Base-by-base conservation (phyloP, 1,140 invertebrate genomes). In the Prorops nasuta region DNA sequence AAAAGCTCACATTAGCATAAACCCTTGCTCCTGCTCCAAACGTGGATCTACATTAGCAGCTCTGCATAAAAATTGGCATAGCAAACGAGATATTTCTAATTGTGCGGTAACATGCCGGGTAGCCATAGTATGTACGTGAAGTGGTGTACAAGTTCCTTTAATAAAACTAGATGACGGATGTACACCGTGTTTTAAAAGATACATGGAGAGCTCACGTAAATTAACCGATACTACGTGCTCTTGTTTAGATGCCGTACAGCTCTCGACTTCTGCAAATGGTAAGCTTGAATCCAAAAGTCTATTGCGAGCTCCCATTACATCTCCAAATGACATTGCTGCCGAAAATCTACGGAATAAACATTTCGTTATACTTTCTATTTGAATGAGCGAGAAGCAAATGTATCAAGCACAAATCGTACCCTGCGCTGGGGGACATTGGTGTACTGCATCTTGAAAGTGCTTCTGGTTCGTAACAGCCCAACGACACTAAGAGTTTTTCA, bases 141-240 rank as follows among this genome's bases (percentile, higher is more conserved):
- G 81, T 6, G 87, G 84, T 39, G 84, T 85, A 39, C 79, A 77
- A 20, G 72, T 67, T n/a, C 66, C 69, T 39, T 66, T 65, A 3
- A 64, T 63, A 69, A 63, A 63, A 56, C 60, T 74, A 57, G 73
- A 72, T 60, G 53, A 79, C 20, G 79, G 71, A 66, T 73, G 56
- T 56, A 79, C 67, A 63, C 83, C 40, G 67, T 87, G 81, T 64
- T 90, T 90, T 42, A 92, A 77, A 48, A 92, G 73, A 76, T 91
- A 88, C 72, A 91, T 86, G 58, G 88, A 91, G 40, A 92, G 73
- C 66, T 91, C 89, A 0, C 89, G 81, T 18, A 92, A 77, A 75
- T 91, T 92, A 81, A 91, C 90, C 1, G 89, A 90, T 3, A 91
- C 88, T 24, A 92, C 83, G 70, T 93, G 89, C 58, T 93, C 90